Percentiles rank a stretch among this genome's conserved stretches.
Conservation (phyloP, 2,888 invertebrate species). For the Mesopsocus fuscifrons region DNA sequence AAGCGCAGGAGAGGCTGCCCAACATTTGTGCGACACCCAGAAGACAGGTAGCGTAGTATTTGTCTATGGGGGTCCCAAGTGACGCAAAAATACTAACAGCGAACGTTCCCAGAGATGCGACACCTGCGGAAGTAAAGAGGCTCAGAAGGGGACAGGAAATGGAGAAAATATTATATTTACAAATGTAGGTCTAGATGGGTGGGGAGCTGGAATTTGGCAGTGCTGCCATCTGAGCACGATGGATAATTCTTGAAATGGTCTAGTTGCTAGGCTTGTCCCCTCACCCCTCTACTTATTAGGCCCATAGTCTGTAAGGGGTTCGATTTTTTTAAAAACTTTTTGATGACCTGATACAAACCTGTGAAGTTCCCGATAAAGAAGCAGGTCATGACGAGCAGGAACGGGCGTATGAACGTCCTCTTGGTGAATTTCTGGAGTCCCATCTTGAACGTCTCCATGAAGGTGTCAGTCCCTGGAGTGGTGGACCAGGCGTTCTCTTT, state of each 20-base stretch:
- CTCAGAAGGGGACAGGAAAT: too few species aligned
- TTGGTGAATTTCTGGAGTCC: slow-evolving; percentile 24
- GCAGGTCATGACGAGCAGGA: slow-evolving; percentile 29
- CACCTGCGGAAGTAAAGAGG: too few species aligned
- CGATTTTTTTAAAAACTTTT: too few species aligned
- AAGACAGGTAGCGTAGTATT: slow-evolving; percentile 53
- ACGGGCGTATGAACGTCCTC: slow-evolving; percentile 32
- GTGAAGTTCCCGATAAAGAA: slow-evolving; percentile 32
- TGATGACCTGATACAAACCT: too few species aligned
- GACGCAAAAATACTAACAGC: slow-evolving; percentile 41
- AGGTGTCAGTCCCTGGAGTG: background rate
- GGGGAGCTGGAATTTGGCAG: too few species aligned
- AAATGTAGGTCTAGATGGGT: too few species aligned
- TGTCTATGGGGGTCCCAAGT: slow-evolving; percentile 51
- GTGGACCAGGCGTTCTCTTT: slow-evolving; percentile 27
- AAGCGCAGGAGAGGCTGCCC: slow-evolving; percentile 43
- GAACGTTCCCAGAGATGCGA: slow-evolving; percentile 36
- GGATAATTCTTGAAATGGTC: too few species aligned
- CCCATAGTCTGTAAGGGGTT: too few species aligned
- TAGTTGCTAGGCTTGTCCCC: too few species aligned
- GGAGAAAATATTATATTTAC: too few species aligned
- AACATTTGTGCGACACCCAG: slow-evolving; percentile 49
- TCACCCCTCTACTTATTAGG: too few species aligned
- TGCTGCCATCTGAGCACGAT: too few species aligned
- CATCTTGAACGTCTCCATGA: slow-evolving; percentile 9